phyloP scores from a whole-genome alignment of 2,797 vertebrate genomes.

The Tangara arthus region DNA sequence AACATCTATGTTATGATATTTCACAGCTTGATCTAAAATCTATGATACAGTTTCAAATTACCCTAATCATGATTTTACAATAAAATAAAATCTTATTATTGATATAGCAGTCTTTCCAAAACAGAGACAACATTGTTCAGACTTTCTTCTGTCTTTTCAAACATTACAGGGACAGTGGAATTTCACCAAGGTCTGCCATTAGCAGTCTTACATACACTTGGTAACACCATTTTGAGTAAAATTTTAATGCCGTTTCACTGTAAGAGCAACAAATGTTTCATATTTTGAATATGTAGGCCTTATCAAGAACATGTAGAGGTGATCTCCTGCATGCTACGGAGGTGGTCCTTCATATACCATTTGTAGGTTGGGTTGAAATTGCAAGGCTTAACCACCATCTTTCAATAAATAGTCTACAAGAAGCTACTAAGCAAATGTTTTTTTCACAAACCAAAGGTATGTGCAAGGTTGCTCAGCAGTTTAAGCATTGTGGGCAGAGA shows the following conservation, averaged over 20 bases:
- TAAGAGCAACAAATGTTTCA: neutral
- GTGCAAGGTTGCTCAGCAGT: neutral
- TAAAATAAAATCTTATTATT: neutral
- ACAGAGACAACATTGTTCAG: neutral
- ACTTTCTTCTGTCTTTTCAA: neutral
- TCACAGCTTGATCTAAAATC: neutral
- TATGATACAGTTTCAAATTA: neutral
- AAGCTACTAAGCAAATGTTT: neutral
- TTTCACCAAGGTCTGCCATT: neutral
- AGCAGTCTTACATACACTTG: neutral
- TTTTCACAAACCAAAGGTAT: neutral
- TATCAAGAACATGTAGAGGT: neutral
- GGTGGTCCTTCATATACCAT: fast-evolving
- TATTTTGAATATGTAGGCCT: neutral
- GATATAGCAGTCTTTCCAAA: neutral
- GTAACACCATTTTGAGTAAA: neutral
- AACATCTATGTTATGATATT: neutral
- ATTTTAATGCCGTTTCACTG: neutral
- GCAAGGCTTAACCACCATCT: neutral
- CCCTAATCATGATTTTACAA: neutral
- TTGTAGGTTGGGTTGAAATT: neutral
- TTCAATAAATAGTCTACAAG: neutral
- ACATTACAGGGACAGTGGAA: neutral
- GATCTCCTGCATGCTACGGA: neutral
- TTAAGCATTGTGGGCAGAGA: neutral